Base-by-base conservation (phyloP, 2,113 vertebrate genomes). In the Notiomystis cincta region DNA sequence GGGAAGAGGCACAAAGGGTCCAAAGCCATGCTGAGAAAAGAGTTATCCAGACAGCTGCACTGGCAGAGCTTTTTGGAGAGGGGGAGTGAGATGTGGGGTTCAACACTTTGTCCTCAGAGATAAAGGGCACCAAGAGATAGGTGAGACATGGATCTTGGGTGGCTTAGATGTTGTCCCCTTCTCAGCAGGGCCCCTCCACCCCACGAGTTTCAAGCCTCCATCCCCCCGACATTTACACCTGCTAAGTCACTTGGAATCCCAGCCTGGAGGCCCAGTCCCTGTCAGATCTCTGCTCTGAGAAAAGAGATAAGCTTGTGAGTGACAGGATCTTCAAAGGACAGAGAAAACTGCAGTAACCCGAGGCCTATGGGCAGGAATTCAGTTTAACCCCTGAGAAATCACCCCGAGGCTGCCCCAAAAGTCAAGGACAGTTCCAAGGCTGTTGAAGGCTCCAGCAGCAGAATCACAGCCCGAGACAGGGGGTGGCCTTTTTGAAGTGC, bases 21-120 rank as follows among this genome's bases (percentile, higher is more conserved):
- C 1, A 4, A 70, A 0, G 20, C 2, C 0, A 3, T 5, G 70
- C 78, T 87, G 78, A 20, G 47, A 40, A 54, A 47, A 27, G 6
- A 8, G 10, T 51, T 37, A 6, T 25, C 33, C 2, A 65, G 57
- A 31, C 37, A 90, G 90, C 72, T 94, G 87, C 17, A 19, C 28
- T 79, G 77, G 84, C 64, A 69, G 24, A 31, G 81, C 45, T 50
- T 47, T 44, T 30, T 53, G 75, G 86, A 37, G n/a, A 1, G 11
- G 33, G 23, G 56, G 53, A 56, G 21, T 1, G 48, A 50, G 42
- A 51, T 13, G 58, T 8, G 66, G 47, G 47, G 73, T 40, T 53
- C 31, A 37, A 28, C n/a, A 51, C 18, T 18, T 18, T 64, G 69
- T 60, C 61, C 65, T 11, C 15, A 21, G 20, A 66, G 19, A 42